phyloP scores from a whole-genome alignment of 1,140 invertebrate species.

The Nephotettix cincticeps region DNA sequence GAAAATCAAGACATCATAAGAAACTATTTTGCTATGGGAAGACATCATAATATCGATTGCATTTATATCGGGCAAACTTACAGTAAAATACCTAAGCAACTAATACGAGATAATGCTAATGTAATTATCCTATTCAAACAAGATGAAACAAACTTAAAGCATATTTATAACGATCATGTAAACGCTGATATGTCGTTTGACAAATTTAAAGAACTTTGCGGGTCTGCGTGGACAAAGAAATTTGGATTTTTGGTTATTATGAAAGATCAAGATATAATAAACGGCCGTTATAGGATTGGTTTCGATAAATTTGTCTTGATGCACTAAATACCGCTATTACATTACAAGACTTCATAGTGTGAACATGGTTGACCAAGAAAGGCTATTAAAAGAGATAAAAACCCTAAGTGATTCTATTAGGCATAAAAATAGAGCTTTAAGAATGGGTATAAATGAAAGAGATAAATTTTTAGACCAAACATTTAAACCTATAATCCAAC shows the following conservation, averaged over 20 bases:
- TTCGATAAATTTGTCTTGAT: constrained; percentile 22
- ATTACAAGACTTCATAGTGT: neutral
- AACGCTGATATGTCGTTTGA: constrained; percentile 1
- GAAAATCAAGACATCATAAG: constrained; percentile 27
- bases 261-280: constrained; percentile 46
- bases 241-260: constrained; percentile 45
- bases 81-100: constrained; percentile 46
- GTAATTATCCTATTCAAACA: constrained; percentile 47
- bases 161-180: constrained; percentile 48
- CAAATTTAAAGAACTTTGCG: constrained; percentile 19
- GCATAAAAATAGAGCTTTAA: constrained; percentile 27
- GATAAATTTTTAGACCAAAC: constrained; percentile 26
- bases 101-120: constrained; percentile 47
- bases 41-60: constrained; percentile 45
- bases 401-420: neutral
- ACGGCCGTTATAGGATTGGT: constrained; percentile 36
- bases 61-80: constrained; percentile 50
- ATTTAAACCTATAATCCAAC: neutral
- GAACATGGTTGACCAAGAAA: constrained; percentile 4
- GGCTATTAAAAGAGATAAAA: neutral
- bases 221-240: constrained; percentile 42
- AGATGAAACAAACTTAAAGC: constrained; percentile 47
- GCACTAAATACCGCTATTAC: neutral
- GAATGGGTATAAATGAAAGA: constrained; percentile 18
- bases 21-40: constrained; percentile 46